A percentile compares a stretch with the other conserved stretches of the same genome.
Conservation (phyloP, 2,113 vertebrate species). For the Albula goreensis region DNA sequence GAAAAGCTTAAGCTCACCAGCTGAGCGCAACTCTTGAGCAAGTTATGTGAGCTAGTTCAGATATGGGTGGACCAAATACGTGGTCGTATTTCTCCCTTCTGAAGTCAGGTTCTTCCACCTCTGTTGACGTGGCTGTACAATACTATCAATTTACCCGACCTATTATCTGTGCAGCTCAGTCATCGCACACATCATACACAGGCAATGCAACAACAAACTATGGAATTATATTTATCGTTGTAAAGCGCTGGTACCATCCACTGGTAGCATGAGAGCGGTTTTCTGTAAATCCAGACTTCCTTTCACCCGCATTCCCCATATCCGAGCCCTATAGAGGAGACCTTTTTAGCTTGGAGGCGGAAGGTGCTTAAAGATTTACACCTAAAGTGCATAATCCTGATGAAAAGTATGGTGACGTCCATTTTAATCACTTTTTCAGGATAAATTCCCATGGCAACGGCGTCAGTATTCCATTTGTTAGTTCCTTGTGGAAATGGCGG, state of each 20-base stretch:
- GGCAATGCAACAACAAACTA: background rate
- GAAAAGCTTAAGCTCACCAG: no score
- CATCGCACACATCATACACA: background rate
- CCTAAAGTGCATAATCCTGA: background rate
- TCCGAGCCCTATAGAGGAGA: background rate
- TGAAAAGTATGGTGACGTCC: background rate
- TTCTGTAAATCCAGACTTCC: background rate
- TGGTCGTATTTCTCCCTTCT: no score
- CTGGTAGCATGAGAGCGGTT: background rate
- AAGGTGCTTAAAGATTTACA: background rate
- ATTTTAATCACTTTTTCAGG: background rate
- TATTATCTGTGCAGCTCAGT: background rate
- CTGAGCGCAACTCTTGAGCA: no score
- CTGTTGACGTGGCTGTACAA: background rate
- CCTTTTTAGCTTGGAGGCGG: background rate
- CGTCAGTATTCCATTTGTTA: background rate
- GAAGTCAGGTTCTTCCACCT: background rate
- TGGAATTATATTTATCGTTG: background rate
- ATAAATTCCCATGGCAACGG: background rate
- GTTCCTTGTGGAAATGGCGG: background rate
- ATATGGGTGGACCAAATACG: no score
- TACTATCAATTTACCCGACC: background rate
- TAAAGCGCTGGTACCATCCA: background rate
- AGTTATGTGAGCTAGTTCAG: no score
- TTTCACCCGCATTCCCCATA: no score